phyloP scores from a whole-genome alignment of 2,113 vertebrate genomes.

The Heterotis niloticus region DNA sequence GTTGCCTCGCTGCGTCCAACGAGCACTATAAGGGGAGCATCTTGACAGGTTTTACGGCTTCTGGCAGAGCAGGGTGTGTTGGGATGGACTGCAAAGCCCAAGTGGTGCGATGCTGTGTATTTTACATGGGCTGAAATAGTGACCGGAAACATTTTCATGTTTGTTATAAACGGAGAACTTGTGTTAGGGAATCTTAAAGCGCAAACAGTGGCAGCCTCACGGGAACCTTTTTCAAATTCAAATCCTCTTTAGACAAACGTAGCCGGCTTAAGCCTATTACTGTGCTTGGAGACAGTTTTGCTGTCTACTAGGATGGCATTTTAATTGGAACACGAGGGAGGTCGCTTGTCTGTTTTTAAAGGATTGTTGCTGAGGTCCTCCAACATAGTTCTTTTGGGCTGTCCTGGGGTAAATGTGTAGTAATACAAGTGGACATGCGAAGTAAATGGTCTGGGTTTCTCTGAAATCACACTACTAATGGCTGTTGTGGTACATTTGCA shows the following conservation, averaged over 20 bases:
- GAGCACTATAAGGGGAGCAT: background rate
- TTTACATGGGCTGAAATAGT: no score
- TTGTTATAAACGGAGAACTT: background rate
- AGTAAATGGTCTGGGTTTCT: no score
- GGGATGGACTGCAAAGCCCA: background rate
- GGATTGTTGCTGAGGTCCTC: background rate
- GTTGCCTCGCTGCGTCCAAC: background rate
- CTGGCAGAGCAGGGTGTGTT: background rate
- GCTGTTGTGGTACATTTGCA: no score
- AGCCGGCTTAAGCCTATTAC: slow-evolving; percentile 23
- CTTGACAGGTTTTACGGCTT: background rate
- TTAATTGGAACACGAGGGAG: slow-evolving; percentile 4
- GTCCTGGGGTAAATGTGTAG: background rate
- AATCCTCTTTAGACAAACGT: slow-evolving; percentile 20
- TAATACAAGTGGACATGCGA: no score
- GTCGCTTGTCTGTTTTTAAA: background rate
- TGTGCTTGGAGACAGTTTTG: slow-evolving; percentile 16
- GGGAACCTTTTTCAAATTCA: slow-evolving; percentile 18
- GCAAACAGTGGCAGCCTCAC: background rate
- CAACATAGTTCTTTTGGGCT: background rate
- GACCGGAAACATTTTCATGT: background rate
- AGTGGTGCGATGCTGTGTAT: background rate
- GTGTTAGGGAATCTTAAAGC: background rate
- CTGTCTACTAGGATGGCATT: slow-evolving; percentile 17
- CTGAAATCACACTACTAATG: no score